Base-by-base conservation (phyloP, 2,113 vertebrate species). In the Phaethornis superciliosus region DNA sequence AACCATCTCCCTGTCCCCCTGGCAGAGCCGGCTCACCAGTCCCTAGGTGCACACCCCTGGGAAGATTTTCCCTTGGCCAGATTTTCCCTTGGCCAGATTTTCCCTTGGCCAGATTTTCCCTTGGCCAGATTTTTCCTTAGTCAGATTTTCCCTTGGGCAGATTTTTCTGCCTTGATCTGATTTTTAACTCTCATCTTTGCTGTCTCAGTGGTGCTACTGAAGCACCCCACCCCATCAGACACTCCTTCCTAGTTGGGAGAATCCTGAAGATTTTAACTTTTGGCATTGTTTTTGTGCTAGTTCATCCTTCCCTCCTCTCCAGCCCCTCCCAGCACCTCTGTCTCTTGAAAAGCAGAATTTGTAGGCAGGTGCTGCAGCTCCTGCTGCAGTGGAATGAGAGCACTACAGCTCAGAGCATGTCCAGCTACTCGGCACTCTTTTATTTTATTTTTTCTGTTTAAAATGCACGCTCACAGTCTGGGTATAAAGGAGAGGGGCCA, bases 391-490 rank as follows among this genome's bases (percentile, higher is more conserved):
- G 18, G 44, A 21, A 26, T 17, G 20, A 19, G 2, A 14, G 44
- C 47, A 1, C 18, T 32, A 2, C 2, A 6, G 5, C 5, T 21
- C n/a, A 27, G 35, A 16, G 9, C 26, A 1, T 9, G 22, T 46
- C 60, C 20, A 44, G 33, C 16, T 52, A 22, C 27, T 26, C 17
- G 1, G 4, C 1, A 1, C 8, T 21, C 14, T 54, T 30, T 60
- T 27, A 2, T 26, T 74, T 78, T 44, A 2, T 26, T 74, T 78
- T 44, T 58, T 1, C 18, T 65, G 7, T 24, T 20, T 27, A 42
- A 51, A 81, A 42, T 21, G 2, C 32, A 2, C 5, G 22, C 35
- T 8, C 2, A 1, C 18, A 89, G 46, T 54, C 51, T 4, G 0
- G 23, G 30, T 26, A 7, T 12, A 19, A 76, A 10, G 7, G 27